Percentiles rank a stretch among this genome's conserved stretches.
Evolutionary conservation across 2,113 vertebrate genomes (phyloP).

Genomic region (Chaetops frenatus): DNA sequence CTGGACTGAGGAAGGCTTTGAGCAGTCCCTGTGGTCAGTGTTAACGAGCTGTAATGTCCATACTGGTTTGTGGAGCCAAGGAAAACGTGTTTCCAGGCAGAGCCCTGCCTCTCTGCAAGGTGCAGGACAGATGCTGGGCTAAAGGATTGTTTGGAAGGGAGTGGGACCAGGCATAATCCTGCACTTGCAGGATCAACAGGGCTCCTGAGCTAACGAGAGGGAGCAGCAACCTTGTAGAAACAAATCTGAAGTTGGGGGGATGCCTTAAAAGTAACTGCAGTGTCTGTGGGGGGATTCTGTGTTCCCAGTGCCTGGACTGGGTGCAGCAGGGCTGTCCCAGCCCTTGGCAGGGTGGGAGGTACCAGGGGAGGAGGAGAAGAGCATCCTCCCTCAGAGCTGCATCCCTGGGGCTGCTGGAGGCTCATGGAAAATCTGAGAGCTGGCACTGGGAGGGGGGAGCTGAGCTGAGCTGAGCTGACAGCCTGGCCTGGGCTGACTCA

Average conservation of each 20-base stretch:
- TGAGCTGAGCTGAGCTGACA: background rate
- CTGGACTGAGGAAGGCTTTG: background rate
- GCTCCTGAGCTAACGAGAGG: background rate
- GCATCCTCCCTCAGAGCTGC: background rate
- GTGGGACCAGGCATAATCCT: background rate
- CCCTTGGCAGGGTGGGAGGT: background rate
- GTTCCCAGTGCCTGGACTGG: accelerated
- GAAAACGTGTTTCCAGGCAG: background rate
- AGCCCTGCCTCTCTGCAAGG: background rate
- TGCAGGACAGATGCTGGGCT: background rate
- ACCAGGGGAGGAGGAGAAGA: background rate
- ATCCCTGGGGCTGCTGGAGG: background rate
- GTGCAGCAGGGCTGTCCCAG: background rate
- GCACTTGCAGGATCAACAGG: background rate
- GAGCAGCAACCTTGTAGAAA: background rate
- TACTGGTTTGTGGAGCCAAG: background rate
- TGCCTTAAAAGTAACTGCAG: background rate
- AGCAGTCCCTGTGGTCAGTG: background rate
- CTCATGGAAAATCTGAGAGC: background rate
- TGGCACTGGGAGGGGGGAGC: background rate
- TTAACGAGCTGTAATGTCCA: background rate
- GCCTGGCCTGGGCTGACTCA: background rate
- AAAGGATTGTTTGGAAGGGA: background rate
- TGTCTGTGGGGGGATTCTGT: background rate
- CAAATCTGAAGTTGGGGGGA: background rate